Conservation (phyloP, 23 tunicate genomes). For the Ascidia mentula region DNA sequence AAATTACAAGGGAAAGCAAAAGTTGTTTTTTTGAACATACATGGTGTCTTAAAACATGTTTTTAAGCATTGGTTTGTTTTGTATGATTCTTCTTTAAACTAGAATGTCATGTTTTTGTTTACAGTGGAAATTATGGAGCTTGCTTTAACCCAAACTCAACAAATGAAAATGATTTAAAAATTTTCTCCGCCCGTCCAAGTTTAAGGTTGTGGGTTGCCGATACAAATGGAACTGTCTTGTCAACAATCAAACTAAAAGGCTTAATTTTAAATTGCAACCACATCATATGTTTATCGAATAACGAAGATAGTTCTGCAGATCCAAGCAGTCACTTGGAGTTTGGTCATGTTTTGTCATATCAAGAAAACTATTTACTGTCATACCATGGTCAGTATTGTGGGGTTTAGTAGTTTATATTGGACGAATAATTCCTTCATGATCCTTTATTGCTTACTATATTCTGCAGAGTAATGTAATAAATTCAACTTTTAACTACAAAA, state of each 20-base stretch:
- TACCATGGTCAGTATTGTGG: slow-evolving; percentile 34
- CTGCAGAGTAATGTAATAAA: too few species aligned
- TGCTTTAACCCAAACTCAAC: slow-evolving; percentile 42
- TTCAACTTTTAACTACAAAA: too few species aligned
- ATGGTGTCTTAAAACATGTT: background rate
- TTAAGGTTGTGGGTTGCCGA: slow-evolving; percentile 43
- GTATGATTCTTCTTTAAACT: background rate
- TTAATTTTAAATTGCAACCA: background rate
- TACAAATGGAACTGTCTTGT: slow-evolving; percentile 26
- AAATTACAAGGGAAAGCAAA: too few species aligned
- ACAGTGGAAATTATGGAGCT: slow-evolving; percentile 43
- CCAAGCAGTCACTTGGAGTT: slow-evolving; percentile 8
- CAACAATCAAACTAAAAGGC: slow-evolving; percentile 33
- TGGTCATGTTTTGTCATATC: slow-evolving; percentile 22
- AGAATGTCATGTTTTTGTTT: background rate
- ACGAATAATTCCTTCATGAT: too few species aligned
- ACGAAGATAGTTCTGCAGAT: background rate
- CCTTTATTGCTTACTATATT: too few species aligned
- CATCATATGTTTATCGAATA: background rate
- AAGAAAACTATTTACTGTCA: slow-evolving; percentile 11
- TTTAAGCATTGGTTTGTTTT: background rate
- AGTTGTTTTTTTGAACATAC: too few species aligned
- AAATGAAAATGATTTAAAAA: slow-evolving; percentile 12
- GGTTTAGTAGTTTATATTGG: too few species aligned
- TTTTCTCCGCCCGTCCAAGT: slow-evolving; percentile 41